Evolutionary conservation across 2,888 invertebrate genomes (phyloP), one percentile per base, ranked within the genome.

Genomic region (Agrotis clavis): DNA sequence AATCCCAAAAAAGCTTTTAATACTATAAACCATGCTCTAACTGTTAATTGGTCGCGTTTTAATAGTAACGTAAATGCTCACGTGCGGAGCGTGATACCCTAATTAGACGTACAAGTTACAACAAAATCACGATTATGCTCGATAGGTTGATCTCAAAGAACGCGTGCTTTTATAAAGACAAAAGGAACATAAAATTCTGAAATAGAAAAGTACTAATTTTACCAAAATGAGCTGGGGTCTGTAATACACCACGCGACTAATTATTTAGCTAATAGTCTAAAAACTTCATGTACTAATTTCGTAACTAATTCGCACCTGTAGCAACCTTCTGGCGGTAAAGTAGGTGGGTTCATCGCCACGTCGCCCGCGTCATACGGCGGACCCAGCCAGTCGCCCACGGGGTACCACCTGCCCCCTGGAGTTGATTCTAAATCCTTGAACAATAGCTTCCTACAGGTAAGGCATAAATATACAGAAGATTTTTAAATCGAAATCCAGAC

Each of bases 371-470:
- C 71, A n/a, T 91, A 87, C 57, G 92, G 91, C 61, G 91, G 90
- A 0, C 89, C 95, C 7, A 94, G 93, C 86, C 93, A 87, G 85
- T 91, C 82, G 86, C 96, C 84, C 92, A 97, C 92, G 97, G 97
- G 90, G 48, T 98, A 98, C 90, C 97, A 98, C 82, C 96, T 98
- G 86, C 98, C 98, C 13, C 94, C 94, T 0, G 97, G 95, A 13
- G 93, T 91, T 7, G 97, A 97, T 85, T 96, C 97, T 25, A 97
- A 97, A 88, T 97, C 97, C 87, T 93, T 97, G 67, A 97, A 97
- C 88, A 97, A 97, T 75, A 97, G 97, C 85, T 97, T 97, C 85
- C 89, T 97, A 82, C 97, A 96, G 94, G 97, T 97, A 91, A 73
- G 57, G 35, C 35, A 45, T 21, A 41, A n/a, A 25, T 9, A 14